A percentile compares a stretch with the other conserved stretches of the same genome.
These are phyloP conservation scores for Muscicapa adusta DNA, from an alignment of 2,113 vertebrate genomes.

Conservation along the genomic window DNA sequence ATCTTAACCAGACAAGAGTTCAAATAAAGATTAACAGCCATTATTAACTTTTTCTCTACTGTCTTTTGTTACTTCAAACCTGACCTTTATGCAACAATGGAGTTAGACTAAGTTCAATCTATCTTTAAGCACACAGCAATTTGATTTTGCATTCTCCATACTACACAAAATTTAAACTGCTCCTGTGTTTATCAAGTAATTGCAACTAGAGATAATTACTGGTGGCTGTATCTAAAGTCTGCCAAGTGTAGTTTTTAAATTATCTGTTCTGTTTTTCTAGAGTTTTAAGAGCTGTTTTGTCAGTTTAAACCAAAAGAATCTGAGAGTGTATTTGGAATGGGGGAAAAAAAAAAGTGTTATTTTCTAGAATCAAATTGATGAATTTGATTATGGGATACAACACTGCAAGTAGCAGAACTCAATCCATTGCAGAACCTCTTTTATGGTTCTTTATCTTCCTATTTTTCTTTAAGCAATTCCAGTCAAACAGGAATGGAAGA, in stretches of 20 bases:
- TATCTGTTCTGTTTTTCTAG: neutral
- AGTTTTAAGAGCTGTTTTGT: neutral
- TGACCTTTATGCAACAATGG: neutral
- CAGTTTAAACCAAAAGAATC: neutral
- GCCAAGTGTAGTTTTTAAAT: neutral
- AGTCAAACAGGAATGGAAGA: neutral
- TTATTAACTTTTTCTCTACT: neutral
- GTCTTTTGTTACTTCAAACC: neutral
- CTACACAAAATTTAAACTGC: neutral
- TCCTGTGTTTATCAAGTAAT: neutral
- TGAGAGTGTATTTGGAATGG: rapidly evolving
- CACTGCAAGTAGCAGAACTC: neutral
- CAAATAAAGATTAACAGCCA: conserved; percentile 38
- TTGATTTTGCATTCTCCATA: neutral
- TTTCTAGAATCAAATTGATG: neutral
- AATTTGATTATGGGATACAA: neutral
- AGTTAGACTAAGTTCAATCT: neutral
- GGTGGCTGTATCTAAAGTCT: neutral
- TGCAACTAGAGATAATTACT: neutral
- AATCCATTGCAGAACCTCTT: neutral
- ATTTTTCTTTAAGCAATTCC: neutral
- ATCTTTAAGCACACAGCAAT: neutral
- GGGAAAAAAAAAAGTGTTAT: neutral
- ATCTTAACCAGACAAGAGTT: conserved; percentile 45
- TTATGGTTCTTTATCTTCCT: neutral